A percentile compares a stretch with the other conserved stretches of the same genome.
Evolutionary conservation across 2,113 vertebrate genomes (phyloP).

Genomic region (Circaetus gallicus): DNA sequence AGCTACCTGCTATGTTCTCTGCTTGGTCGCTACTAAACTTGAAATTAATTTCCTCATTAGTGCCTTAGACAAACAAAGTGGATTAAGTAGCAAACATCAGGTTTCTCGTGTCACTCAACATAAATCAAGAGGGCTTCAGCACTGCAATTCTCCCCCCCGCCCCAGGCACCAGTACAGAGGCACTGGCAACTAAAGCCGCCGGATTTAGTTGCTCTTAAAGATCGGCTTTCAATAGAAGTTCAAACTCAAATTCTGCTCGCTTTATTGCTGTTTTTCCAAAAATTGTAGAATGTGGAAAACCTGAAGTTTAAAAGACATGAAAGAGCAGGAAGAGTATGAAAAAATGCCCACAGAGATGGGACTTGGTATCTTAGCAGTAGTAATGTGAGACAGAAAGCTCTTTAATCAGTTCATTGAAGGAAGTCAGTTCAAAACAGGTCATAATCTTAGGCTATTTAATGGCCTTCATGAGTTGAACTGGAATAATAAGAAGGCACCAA

Average conservation of each 20-base stretch:
- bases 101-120: background rate
- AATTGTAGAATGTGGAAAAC: background rate
- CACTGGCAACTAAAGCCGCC: background rate
- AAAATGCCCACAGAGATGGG: background rate
- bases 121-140: background rate
- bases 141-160: background rate
- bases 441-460: background rate
- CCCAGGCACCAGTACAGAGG: background rate
- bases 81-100: background rate
- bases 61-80: background rate
- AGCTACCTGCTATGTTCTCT: background rate
- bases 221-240: background rate
- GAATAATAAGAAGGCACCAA: background rate
- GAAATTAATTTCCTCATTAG: background rate
- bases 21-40: background rate
- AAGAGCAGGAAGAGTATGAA: background rate
- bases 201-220: background rate
- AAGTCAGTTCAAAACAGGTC: background rate
- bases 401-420: background rate
- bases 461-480: background rate
- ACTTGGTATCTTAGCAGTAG: background rate
- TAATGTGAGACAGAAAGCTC: background rate
- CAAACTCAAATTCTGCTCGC: background rate
- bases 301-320: background rate
- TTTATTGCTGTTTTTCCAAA: background rate